These are phyloP conservation scores for Pocillopora meandrina DNA, from an alignment of 92 coral and sea anemone species.

Conservation along the genomic window DNA sequence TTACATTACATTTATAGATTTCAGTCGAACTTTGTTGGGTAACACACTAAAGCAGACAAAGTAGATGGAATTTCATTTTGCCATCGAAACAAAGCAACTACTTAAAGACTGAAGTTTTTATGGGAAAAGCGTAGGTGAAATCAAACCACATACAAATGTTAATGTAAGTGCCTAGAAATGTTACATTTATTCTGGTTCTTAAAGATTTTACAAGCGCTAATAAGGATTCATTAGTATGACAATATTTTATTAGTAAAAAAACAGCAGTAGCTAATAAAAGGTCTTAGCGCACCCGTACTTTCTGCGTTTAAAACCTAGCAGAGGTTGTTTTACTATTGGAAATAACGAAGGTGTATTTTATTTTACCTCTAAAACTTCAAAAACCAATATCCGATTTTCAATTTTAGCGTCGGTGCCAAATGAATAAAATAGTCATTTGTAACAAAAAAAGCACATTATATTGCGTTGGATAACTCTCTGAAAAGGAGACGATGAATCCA, in stretches of 20 bases:
- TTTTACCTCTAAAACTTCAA: not conserved
- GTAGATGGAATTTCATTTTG: not conserved
- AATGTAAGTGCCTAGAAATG: not conserved
- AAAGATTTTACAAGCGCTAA: conserved; percentile 11
- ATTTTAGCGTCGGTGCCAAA: not conserved
- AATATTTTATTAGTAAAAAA: conserved; percentile 6
- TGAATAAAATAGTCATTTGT: not conserved
- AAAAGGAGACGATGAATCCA: not conserved
- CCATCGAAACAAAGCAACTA: not conserved
- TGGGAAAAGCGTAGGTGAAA: not conserved
- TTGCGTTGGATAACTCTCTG: no score
- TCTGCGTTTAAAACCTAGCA: no score
- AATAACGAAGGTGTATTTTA: not conserved
- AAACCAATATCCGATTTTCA: conserved; percentile 17
- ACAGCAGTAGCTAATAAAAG: not conserved
- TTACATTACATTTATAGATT: not conserved
- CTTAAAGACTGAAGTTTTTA: not conserved
- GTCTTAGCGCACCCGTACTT: no score
- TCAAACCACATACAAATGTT: not conserved
- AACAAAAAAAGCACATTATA: not conserved
- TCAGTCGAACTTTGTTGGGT: not conserved
- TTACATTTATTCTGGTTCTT: not conserved
- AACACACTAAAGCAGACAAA: not conserved
- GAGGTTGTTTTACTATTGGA: no score
- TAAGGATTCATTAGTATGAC: not conserved